phyloP scores from a whole-genome alignment of 1,140 invertebrate genomes.

The Patella vulgata region DNA sequence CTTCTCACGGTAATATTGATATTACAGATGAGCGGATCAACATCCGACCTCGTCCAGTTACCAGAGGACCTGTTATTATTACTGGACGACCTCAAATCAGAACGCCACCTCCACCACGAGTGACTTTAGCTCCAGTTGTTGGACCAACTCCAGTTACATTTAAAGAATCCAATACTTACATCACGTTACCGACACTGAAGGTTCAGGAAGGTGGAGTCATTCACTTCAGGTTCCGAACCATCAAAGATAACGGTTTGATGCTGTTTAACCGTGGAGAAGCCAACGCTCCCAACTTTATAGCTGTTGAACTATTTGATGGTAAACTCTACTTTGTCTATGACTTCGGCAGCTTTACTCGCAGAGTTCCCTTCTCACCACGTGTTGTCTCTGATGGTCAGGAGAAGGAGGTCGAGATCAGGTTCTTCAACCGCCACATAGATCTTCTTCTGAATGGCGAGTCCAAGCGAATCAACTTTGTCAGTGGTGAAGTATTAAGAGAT shows the following conservation, averaged over 20 bases:
- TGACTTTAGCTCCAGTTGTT: not conserved
- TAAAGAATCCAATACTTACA: constrained; percentile 2
- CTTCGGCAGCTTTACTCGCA: constrained; percentile 32
- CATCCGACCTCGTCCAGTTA: not conserved
- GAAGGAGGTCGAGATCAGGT: constrained; percentile 41
- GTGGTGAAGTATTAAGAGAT: constrained; percentile 11
- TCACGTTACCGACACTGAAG: constrained; percentile 15
- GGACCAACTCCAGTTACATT: constrained; percentile 33
- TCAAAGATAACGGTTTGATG: constrained; percentile 81
- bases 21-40: not conserved
- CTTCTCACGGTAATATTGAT: not conserved
- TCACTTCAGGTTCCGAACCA: constrained; percentile 47
- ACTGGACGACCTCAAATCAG: too few species aligned
- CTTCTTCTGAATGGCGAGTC: constrained; percentile 21
- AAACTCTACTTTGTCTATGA: constrained; percentile 51
- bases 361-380: constrained; percentile 25
- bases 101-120: constrained; percentile 7
- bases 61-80: not conserved
- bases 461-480: constrained; percentile 15
- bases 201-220: constrained; percentile 10
- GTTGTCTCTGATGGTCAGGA: constrained; percentile 44
- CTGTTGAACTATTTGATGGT: constrained; percentile 54
- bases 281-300: constrained; percentile 59
- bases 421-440: not conserved
- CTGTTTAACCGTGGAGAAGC: constrained; percentile 83